Percentiles rank a stretch among this genome's conserved stretches.
Evolutionary conservation across 2,888 invertebrate genomes (phyloP).

Genomic region (Apamea sordens): DNA sequence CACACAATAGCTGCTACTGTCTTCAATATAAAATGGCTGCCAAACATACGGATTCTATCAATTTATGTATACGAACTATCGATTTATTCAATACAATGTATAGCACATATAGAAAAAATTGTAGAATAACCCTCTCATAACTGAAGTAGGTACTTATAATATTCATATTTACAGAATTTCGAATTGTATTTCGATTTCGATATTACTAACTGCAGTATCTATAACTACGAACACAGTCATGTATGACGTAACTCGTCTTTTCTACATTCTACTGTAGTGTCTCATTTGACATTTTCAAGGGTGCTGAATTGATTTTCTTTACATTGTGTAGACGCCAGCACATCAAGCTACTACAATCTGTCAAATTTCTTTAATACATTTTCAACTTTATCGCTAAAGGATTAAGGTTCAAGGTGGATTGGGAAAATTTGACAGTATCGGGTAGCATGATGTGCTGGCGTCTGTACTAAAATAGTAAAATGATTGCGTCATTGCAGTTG

Average conservation of each 20-base stretch:
- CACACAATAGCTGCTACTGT: constrained; percentile 48
- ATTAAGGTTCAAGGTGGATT: too few relatives aligned
- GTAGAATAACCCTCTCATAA: constrained; percentile 21
- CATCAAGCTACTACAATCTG: too few relatives aligned
- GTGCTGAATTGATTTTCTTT: constrained; percentile 35
- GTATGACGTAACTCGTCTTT: constrained; percentile 18
- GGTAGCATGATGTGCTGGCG: too few relatives aligned
- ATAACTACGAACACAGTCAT: constrained; percentile 48
- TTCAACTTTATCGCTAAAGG: too few relatives aligned
- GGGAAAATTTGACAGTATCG: too few relatives aligned
- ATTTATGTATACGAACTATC: constrained; percentile 30
- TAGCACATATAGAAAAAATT: constrained; percentile 38
- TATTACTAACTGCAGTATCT: constrained; percentile 27
- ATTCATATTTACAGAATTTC: constrained; percentile 52
- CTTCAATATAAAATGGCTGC: constrained; percentile 19
- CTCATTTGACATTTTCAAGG: constrained; percentile 2
- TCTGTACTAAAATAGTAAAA: constrained; percentile 35
- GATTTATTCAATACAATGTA: constrained; percentile 16
- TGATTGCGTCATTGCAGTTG: neutral
- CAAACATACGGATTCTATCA: constrained; percentile 25
- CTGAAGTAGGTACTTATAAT: constrained; percentile 30
- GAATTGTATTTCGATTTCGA: constrained; percentile 23
- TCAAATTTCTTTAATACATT: too few relatives aligned
- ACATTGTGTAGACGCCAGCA: neutral
- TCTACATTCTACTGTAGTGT: constrained; percentile 7